A percentile compares a stretch with the other conserved stretches of the same genome.
Conservation (phyloP, 2,113 vertebrate genomes). For the Prochilodus magdalenae region DNA sequence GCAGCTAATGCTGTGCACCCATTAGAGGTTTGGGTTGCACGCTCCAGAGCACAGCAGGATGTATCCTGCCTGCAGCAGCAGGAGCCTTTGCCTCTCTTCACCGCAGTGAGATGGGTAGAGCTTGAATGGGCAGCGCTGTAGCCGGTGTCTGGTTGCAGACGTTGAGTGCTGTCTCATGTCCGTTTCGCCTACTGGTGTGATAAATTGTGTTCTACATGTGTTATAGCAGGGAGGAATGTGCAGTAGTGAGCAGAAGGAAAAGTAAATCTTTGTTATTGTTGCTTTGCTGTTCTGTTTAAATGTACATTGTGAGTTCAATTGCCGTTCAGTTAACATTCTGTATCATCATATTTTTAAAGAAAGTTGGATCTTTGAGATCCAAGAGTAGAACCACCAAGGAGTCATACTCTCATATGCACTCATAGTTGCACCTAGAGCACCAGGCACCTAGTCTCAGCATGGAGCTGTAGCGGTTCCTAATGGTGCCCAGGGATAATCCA, state of each 20-base stretch:
- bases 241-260: background rate
- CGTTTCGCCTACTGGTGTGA: background rate
- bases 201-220: slow-evolving; percentile 12
- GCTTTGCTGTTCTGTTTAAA: background rate
- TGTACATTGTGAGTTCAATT: too few relatives aligned
- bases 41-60: slow-evolving; percentile 17
- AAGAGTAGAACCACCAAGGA: too few relatives aligned
- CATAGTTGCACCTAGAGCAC: too few relatives aligned
- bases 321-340: too few relatives aligned
- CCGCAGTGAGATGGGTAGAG: background rate
- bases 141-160: background rate
- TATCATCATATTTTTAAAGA: too few relatives aligned
- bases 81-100: background rate
- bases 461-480: too few relatives aligned
- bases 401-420: too few relatives aligned
- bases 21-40: slow-evolving; percentile 26
- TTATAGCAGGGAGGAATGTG: background rate
- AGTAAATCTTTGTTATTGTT: background rate
- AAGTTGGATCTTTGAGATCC: too few relatives aligned
- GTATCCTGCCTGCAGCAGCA: background rate
- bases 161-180: background rate
- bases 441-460: too few relatives aligned
- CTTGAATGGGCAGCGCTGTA: background rate
- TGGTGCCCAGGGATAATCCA: too few relatives aligned
- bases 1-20: slow-evolving; percentile 4